Conservation (phyloP, 2,888 invertebrate genomes). For the Pollenia labialis region DNA sequence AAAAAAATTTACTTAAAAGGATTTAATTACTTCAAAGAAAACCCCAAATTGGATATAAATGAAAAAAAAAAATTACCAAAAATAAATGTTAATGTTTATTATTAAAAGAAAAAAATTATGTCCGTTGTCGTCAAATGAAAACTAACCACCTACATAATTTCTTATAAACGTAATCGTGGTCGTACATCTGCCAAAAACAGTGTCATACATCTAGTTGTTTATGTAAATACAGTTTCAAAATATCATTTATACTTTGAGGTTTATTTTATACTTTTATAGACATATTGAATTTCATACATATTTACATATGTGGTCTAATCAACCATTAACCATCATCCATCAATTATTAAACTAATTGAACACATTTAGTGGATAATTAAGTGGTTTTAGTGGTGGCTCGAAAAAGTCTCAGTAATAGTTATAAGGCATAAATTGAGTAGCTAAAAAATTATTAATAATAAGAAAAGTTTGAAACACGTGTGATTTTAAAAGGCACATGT, state of each 20-base stretch:
- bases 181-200: slow-evolving; percentile 27
- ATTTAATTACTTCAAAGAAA: slow-evolving; percentile 50
- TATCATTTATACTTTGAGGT: slow-evolving; percentile 54
- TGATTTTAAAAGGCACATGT: no score
- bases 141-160: slow-evolving; percentile 19
- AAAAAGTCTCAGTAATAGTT: background rate
- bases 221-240: slow-evolving; percentile 29
- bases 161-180: background rate
- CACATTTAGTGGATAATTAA: slow-evolving; percentile 49
- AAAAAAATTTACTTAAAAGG: slow-evolving; percentile 48
- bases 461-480: no score
- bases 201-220: slow-evolving; percentile 21
- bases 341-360: slow-evolving; percentile 48
- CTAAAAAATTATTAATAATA: no score
- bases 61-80: background rate
- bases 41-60: slow-evolving; percentile 20
- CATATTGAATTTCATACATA: slow-evolving; percentile 25
- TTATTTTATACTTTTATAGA: slow-evolving; percentile 46
- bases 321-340: slow-evolving; percentile 38
- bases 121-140: slow-evolving; percentile 1
- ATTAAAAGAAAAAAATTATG: background rate
- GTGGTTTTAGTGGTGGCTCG: slow-evolving; percentile 8
- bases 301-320: background rate
- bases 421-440: background rate
- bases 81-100: background rate